These are phyloP conservation scores for Heliconius hewitsoni DNA, from an alignment of 1,140 invertebrate genomes.

Conservation along the genomic window DNA sequence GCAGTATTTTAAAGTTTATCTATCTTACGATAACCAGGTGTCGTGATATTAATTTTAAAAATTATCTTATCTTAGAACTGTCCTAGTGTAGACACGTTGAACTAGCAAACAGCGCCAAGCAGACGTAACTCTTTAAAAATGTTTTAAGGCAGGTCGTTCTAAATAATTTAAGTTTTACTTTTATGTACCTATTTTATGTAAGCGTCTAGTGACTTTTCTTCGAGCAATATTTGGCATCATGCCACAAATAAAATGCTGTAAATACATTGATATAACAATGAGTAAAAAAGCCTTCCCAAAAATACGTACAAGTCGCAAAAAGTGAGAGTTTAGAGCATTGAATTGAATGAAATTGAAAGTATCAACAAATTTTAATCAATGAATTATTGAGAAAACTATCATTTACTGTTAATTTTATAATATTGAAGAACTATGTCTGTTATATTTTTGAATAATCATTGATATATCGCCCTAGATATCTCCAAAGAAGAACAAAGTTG, in stretches of 20 bases:
- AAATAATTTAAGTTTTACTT: slow-evolving; percentile 29
- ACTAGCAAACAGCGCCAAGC: slow-evolving; percentile 30
- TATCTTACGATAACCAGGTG: slow-evolving; percentile 55
- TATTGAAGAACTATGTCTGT: neutral
- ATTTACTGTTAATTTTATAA: neutral
- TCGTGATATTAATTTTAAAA: slow-evolving; percentile 66
- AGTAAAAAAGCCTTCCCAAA: slow-evolving; percentile 28
- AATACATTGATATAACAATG: slow-evolving; percentile 36
- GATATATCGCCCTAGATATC: slow-evolving; percentile 66
- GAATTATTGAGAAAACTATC: neutral
- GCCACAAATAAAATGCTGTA: slow-evolving; percentile 45
- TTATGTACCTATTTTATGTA: slow-evolving; percentile 21
- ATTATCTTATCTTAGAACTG: slow-evolving; percentile 67
- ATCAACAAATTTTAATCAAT: neutral
- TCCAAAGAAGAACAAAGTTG: slow-evolving; percentile 76
- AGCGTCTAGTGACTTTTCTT: slow-evolving; percentile 38
- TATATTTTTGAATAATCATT: slow-evolving; percentile 35
- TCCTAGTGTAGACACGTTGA: slow-evolving; percentile 58
- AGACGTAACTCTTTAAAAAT: slow-evolving; percentile 12
- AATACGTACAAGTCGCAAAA: slow-evolving; percentile 19
- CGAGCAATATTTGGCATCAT: slow-evolving; percentile 47
- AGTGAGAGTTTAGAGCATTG: slow-evolving; percentile 5
- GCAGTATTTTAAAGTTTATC: slow-evolving; percentile 49
- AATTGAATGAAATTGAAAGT: neutral
- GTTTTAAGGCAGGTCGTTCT: slow-evolving; percentile 21